Evolutionary conservation across 2,113 vertebrate genomes (phyloP), one percentile per base, ranked within the genome.

Genomic region (Oncorhynchus clarkii): DNA sequence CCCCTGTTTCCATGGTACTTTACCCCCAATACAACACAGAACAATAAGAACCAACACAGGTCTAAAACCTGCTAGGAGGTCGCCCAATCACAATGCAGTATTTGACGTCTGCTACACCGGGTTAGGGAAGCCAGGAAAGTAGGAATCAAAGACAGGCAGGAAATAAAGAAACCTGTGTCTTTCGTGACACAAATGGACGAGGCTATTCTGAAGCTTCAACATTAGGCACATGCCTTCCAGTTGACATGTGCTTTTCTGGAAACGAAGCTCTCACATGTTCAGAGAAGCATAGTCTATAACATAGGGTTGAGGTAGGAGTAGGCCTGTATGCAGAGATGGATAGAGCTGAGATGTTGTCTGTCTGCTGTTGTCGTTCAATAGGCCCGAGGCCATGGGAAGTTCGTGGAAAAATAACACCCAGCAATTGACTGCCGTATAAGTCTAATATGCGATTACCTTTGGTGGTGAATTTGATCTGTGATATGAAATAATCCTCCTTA

Each of bases 351-450:
- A 85, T 84, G 76, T 71, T 29, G 64, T 62, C 48, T 74, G 62
- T 48, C 71, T 76, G 65, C 67, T 62, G 4, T 74, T 73, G 69
- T 71, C 27, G 77, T 20, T 81, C 73, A 51, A 68, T 81, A 3
- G 49, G 60, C 90, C 51, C 13, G 75, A 76, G 85, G 87, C 78
- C 74, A 49, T 85, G 86, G 86, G 83, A 89, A 86, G 88, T 87
- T 84, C 74, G 83, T 67, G 66, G 74, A 66, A 90, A 89, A 81
- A 71, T 11, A 86, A 90, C 65, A 90, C 82, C 73, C 34, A 18
- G 39, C 75, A 82, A 85, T 69, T 72, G 72, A 81, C 69, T 73
- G 62, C 70, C 74, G 39, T 48, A 16, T 72, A 79, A 82, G 76
- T 68, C 57, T 31, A 66, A 82, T 80, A 85, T 80, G 80, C 83